phyloP scores from a whole-genome alignment of 2,113 vertebrate species.

The Rostratula benghalensis region DNA sequence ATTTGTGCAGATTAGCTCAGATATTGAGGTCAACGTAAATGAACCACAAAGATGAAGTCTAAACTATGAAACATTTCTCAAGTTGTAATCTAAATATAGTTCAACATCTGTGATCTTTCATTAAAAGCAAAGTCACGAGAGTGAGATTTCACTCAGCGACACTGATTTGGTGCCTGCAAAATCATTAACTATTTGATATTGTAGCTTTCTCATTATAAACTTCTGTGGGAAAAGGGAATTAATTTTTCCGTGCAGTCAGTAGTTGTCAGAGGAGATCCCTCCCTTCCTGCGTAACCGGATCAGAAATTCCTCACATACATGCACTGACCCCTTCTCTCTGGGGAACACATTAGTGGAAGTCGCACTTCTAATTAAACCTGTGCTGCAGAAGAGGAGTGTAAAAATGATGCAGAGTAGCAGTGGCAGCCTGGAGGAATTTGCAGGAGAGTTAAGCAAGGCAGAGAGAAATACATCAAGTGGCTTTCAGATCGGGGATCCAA shows the following conservation, averaged over 20 bases:
- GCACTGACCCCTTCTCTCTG: slow-evolving; percentile 19
- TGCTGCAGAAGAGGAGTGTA: not conserved
- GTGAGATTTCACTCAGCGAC: not conserved
- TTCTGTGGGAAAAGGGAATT: slow-evolving; percentile 21
- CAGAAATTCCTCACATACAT: not conserved
- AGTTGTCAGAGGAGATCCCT: slow-evolving; percentile 30
- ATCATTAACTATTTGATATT: slow-evolving; percentile 11
- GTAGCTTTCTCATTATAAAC: slow-evolving; percentile 19
- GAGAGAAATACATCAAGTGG: not conserved
- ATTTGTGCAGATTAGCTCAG: not conserved
- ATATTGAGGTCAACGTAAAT: not conserved
- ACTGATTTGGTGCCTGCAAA: not conserved
- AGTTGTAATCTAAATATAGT: not conserved
- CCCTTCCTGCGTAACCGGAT: not conserved
- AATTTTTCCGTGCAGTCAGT: slow-evolving; percentile 30
- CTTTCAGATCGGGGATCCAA: not conserved
- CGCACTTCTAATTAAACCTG: not conserved
- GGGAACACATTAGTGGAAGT: not conserved
- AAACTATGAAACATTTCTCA: not conserved
- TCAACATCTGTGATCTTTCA: not conserved
- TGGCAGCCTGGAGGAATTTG: slow-evolving; percentile 4
- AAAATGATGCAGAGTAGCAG: slow-evolving; percentile 1
- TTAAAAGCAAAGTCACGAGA: not conserved
- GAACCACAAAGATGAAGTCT: not conserved
- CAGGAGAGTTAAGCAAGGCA: not conserved